phyloP scores from a whole-genome alignment of 2,113 vertebrate species.

The Struthio camelus region DNA sequence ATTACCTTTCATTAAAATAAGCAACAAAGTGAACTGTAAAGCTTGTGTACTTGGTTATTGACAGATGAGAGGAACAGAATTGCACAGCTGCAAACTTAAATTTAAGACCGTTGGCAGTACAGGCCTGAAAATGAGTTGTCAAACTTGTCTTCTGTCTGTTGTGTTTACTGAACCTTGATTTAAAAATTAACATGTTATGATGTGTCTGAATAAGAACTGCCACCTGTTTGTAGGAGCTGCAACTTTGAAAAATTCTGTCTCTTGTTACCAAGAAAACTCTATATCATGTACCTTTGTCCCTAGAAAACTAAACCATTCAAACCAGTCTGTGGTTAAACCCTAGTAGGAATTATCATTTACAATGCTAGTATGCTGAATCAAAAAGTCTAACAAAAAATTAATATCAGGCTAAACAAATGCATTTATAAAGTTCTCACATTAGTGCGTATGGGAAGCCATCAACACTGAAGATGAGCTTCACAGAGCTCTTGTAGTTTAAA shows the following conservation, averaged over 20 bases:
- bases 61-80: constrained; percentile 13
- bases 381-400: not conserved
- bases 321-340: not conserved
- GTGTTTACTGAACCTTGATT: constrained; percentile 15
- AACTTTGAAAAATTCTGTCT: not conserved
- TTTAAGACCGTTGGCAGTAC: not conserved
- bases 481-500: not conserved
- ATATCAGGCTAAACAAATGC: not conserved
- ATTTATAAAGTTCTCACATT: not conserved
- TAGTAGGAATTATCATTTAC: not conserved
- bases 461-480: not conserved
- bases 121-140: not conserved
- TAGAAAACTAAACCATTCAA: not conserved
- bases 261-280: not conserved
- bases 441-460: not conserved
- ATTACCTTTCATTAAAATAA: not conserved
- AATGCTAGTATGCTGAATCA: not conserved
- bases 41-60: not conserved
- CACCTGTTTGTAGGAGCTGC: not conserved
- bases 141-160: constrained; percentile 24
- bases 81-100: not conserved
- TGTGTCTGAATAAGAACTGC: not conserved
- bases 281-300: not conserved
- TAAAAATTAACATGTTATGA: not conserved
- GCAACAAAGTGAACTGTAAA: not conserved